Evolutionary conservation across 1,140 invertebrate genomes (phyloP).

Genomic region (Drosophila triauraria): DNA sequence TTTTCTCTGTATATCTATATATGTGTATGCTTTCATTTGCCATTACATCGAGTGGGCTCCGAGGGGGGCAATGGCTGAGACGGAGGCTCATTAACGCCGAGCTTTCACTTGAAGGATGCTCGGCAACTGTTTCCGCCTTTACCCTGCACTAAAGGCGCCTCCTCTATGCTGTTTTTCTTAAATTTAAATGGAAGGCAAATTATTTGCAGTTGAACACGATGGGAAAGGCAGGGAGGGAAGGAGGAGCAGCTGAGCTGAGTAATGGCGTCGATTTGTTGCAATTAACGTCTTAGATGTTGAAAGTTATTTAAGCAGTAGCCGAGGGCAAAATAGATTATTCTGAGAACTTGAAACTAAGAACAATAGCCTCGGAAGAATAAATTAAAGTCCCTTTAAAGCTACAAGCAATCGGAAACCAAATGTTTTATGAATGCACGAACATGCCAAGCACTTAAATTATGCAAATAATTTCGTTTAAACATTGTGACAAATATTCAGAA

Average conservation of each 20-base stretch:
- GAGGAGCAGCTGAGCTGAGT: conserved; percentile 45
- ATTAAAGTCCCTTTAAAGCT: neutral
- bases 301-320: conserved; percentile 53
- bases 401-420: neutral
- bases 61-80: neutral
- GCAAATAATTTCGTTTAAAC: neutral
- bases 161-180: conserved; percentile 39
- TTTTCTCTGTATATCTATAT: conserved; percentile 3
- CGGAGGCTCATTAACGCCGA: conserved; percentile 65
- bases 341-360: conserved; percentile 16
- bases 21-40: conserved; percentile 35
- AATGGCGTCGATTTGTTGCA: conserved; percentile 79
- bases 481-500: neutral
- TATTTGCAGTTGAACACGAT: conserved; percentile 34
- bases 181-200: conserved; percentile 61
- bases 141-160: conserved; percentile 3
- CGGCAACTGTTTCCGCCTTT: conserved; percentile 61
- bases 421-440: neutral
- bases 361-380: neutral
- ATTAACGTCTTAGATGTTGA: conserved; percentile 64
- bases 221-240: neutral
- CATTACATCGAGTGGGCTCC: conserved; percentile 27
- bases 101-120: conserved; percentile 70
- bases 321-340: conserved; percentile 20
- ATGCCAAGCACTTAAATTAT: neutral